Base-by-base conservation (phyloP, 2,113 vertebrate genomes). In the Ochotona princeps region DNA sequence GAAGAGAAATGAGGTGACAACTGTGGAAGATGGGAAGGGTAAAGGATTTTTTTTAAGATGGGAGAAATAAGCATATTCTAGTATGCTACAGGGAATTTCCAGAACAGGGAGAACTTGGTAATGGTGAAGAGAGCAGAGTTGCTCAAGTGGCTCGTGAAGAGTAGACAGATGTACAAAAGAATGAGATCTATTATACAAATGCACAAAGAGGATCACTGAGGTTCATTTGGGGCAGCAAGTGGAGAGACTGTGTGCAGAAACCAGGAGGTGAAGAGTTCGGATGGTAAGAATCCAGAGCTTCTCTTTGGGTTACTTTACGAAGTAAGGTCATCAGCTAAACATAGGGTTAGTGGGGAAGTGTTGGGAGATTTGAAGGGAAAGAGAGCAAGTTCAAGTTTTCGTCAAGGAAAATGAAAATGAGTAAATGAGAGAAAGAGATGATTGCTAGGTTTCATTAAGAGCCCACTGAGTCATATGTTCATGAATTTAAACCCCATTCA, bases 1-100 rank as follows among this genome's bases (percentile, higher is more conserved):
- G 44, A 44, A 79, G 28, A 94, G 54, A 69, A 89, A 74, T 93
- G 38, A 93, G 32, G 47, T 67, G 32, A 65, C 57, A 38, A 12
- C 25, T 79, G 72, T 12, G 78, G 61, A 74, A 67, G 28, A 61
- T 25, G 18, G 11, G 30, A n/a, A n/a, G 54, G 60, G 47, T 70
- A 82, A 79, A 86, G 78, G 30, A 66, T 63, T 61, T 87, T 60
- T 79, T 93, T 78, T 70, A 8, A 78, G 17, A 26, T 83, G 10
- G 20, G 32, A 63, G 23, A 82, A 73, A 85, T 89, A 91, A 51
- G 21, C 69, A 73, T 5, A 81, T 30, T 54, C 23, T 51, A 60
- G 23, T 67, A 35, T 66, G 35, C 57, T 92, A 6, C 70, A 87
- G 51, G 66, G 32, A 85, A 74, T 38, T 83, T 51, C 28, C 67